Base-by-base conservation (phyloP, 2,888 invertebrate species). In the Masnerella sp. region DNA sequence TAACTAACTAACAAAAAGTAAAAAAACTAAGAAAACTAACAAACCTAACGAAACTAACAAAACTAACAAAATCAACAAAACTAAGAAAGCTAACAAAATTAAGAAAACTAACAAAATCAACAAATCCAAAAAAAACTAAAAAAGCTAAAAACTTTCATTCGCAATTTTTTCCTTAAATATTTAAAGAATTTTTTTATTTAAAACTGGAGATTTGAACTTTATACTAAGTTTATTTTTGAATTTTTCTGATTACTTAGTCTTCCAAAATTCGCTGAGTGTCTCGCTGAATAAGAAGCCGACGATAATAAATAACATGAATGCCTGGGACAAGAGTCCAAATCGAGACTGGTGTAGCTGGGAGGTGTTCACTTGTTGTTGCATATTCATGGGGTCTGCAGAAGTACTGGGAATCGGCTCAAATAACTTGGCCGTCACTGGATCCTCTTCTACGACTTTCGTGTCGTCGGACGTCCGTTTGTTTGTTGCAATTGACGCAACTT, bases 271-370 rank as follows among this genome's bases (percentile, higher is more conserved):
- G 78, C 96, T 95, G 73, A 96, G 90, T 0, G 96, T 96, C 88
- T 97, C 97, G 4, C 96, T 96, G 79, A 95, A 94, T 20, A 97
- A 91, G 88, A 97, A 97, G 40, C 95, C 93, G 4, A 95, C 94
- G 78, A 96, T 94, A 78, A 95, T 93, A 80, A 96, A 94, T 67
- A 97, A 91, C 94, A 97, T 96, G 78, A 95, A 90, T 54, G 97
- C 97, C 89, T 97, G 97, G 77, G 95, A 95, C 76, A 97, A 88
- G 76, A 97, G 90, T 5, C 97, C 97, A 58, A 97, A 89, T 43
- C 97, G 91, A 4, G 96, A 96, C 88, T 97, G 97, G 86, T 96
- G 95, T 78, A 97, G 89, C 86, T 97, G 97, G 7, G 96, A 96
- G 28, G 92, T 91, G 88, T 97, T 93, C 78, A 95, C 93, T 70